Percentiles rank a stretch among this genome's conserved stretches.
These are phyloP conservation scores for Dexiosoma caninum DNA, from an alignment of 2,888 invertebrate genomes.

Conservation along the genomic window DNA sequence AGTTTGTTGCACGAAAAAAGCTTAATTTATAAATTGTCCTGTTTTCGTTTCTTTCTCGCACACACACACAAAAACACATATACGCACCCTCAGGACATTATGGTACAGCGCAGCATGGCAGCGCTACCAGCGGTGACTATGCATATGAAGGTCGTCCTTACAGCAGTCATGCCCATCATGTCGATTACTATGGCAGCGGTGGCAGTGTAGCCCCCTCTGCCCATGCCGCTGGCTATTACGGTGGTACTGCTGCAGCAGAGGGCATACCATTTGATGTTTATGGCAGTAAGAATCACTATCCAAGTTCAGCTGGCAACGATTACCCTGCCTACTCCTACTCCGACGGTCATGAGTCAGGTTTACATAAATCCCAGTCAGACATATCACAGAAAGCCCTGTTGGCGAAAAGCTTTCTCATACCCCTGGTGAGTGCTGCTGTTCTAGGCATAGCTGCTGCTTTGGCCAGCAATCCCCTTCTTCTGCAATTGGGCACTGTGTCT, in stretches of 20 bases:
- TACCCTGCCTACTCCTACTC: conserved; percentile 69
- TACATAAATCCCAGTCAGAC: conserved; percentile 71
- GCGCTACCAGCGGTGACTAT: conserved; percentile 57
- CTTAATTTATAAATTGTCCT: conserved; percentile 52
- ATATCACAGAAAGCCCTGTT: conserved; percentile 73
- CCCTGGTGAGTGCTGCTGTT: conserved; percentile 88
- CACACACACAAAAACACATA: no score
- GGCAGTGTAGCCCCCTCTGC: conserved; percentile 36
- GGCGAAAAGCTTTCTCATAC: conserved; percentile 82
- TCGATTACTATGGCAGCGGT: conserved; percentile 25
- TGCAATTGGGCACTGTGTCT: conserved; percentile 87
- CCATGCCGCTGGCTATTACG: conserved; percentile 64
- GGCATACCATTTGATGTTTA: conserved; percentile 74
- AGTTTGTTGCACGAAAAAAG: conserved; percentile 5
- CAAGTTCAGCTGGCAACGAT: conserved; percentile 69
- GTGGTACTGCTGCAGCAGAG: conserved; percentile 65
- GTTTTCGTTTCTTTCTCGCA: neutral
- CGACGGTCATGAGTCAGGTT: conserved; percentile 60
- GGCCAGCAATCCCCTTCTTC: conserved; percentile 86
- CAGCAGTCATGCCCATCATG: conserved; percentile 60
- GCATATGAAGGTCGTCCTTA: conserved; percentile 70
- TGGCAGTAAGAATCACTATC: conserved; percentile 67
- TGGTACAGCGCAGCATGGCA: conserved; percentile 59
- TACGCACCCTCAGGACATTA: conserved; percentile 68
- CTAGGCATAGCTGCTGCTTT: conserved; percentile 88